Percentiles rank a stretch among this genome's conserved stretches.
Conservation (phyloP, 2,797 vertebrate genomes). For the Myoxocephalus aenaeus region DNA sequence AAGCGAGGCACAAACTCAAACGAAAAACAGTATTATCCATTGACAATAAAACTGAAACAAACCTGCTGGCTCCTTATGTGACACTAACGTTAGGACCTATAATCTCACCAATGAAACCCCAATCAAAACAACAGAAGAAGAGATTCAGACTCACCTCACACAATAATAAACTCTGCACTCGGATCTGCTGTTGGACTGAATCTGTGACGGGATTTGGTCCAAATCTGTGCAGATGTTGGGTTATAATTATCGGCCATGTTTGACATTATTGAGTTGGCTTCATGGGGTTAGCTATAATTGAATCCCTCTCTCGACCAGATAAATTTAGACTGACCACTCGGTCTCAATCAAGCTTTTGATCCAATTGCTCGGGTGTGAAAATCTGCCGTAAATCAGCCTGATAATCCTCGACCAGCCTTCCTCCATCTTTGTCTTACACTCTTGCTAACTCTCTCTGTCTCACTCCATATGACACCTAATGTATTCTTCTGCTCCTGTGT, state of each 20-base stretch:
- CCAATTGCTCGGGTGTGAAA: conserved; percentile 55
- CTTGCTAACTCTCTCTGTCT: conserved; percentile 3
- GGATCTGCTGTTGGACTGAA: background rate
- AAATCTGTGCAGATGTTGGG: conserved; percentile 22
- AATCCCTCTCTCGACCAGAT: conserved; percentile 34
- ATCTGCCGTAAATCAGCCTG: conserved; percentile 65
- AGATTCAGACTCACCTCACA: conserved; percentile 25
- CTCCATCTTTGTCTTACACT: conserved; percentile 13
- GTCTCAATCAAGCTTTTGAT: conserved; percentile 64
- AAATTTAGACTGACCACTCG: conserved; percentile 47
- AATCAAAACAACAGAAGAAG: conserved; percentile 23
- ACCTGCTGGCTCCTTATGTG: background rate
- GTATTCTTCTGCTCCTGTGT: background rate
- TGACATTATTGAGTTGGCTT: conserved; percentile 43
- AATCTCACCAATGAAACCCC: conserved; percentile 20
- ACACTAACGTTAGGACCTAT: conserved; percentile 4
- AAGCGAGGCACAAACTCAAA: conserved; percentile 12
- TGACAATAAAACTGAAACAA: conserved; percentile 24
- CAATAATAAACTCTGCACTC: conserved; percentile 10
- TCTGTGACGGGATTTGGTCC: conserved; percentile 19
- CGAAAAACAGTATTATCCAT: conserved; percentile 4
- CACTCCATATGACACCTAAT: background rate
- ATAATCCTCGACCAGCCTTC: conserved; percentile 56
- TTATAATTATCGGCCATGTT: conserved; percentile 43
- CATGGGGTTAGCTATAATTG: conserved; percentile 34